Percentiles rank a stretch among this genome's conserved stretches.
Conservation (phyloP, 2,888 invertebrate genomes). For the Tetragonisca angustula region DNA sequence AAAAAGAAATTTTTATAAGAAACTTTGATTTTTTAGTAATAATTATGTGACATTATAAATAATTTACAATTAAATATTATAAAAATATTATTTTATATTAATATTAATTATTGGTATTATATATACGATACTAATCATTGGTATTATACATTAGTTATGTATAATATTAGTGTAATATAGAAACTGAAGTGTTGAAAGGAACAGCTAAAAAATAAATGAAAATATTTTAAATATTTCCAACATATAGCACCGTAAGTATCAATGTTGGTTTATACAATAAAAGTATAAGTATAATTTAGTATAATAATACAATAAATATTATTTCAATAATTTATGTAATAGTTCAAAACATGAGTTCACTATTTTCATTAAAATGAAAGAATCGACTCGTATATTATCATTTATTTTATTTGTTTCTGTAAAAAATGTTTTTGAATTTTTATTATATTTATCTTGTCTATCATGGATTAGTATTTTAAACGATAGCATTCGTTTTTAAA, state of each 20-base stretch:
- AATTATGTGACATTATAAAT: not conserved
- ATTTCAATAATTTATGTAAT: not conserved
- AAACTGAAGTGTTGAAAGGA: not conserved
- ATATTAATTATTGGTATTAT: not conserved
- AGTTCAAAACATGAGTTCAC: not conserved
- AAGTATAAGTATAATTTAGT: not conserved
- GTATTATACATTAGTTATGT: not conserved
- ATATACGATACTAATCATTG: not conserved
- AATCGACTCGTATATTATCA: not conserved
- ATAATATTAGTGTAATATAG: not conserved
- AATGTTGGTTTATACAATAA: slow-evolving; percentile 4
- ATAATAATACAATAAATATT: not conserved
- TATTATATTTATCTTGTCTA: not conserved
- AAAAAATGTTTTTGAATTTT: not conserved
- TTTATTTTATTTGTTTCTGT: not conserved
- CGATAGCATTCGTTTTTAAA: too few relatives aligned
- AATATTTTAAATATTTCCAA: too few relatives aligned
- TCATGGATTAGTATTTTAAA: not conserved
- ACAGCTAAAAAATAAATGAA: not conserved
- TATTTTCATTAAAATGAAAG: not conserved
- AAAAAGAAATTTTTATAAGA: not conserved
- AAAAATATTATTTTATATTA: not conserved
- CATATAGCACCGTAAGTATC: not conserved
- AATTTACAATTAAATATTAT: not conserved
- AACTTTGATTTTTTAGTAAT: not conserved